These are phyloP conservation scores for Phycodurus eques DNA, from an alignment of 2,113 vertebrate genomes.

Conservation along the genomic window DNA sequence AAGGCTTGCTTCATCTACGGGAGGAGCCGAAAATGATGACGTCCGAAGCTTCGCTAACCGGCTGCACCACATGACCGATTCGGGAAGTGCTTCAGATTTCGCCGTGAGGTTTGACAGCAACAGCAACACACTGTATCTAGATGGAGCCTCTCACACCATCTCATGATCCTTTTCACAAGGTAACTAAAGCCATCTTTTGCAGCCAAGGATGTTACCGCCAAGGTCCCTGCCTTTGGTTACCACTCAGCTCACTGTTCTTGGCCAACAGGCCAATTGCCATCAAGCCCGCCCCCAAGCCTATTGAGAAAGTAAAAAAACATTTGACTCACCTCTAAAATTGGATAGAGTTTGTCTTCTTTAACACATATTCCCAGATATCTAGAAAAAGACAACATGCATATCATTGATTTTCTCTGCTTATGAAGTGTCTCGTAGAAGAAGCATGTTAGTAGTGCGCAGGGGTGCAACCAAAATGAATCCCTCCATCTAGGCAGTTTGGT, in stretches of 20 bases:
- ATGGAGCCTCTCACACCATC: not conserved
- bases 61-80: too few relatives aligned
- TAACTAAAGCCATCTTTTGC: not conserved
- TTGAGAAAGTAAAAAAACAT: not conserved
- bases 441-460: not conserved
- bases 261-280: not conserved
- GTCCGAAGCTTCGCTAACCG: too few relatives aligned
- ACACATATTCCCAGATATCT: conserved; percentile 89
- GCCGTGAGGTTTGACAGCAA: too few relatives aligned
- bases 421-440: not conserved
- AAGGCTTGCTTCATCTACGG: too few relatives aligned
- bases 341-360: conserved; percentile 85
- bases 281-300: not conserved
- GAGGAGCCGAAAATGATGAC: too few relatives aligned
- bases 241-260: not conserved
- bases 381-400: conserved; percentile 20
- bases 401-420: not conserved
- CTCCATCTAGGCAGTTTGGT: too few relatives aligned
- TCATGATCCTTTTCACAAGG: not conserved
- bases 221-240: not conserved
- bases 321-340: conserved; percentile 81
- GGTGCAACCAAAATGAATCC: not conserved
- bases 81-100: too few relatives aligned
- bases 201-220: too few relatives aligned
- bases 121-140: too few relatives aligned